Percentiles rank a stretch among this genome's conserved stretches.
phyloP scores from a whole-genome alignment of 2,888 invertebrate species.

The Fabriciana adippe region DNA sequence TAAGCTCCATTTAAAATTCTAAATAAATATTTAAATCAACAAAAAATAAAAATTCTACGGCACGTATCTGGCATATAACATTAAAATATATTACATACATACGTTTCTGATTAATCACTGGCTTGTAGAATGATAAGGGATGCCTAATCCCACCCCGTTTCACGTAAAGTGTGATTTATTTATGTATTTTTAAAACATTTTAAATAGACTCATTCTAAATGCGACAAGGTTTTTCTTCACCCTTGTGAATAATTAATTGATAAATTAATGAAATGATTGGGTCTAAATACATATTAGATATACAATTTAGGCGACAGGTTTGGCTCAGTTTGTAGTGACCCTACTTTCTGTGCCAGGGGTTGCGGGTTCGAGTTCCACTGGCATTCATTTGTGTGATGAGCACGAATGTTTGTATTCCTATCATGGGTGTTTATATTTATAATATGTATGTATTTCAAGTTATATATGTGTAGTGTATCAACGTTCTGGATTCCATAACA shows the following conservation, averaged over 20 bases:
- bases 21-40: not conserved
- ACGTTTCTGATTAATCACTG: conserved; percentile 34
- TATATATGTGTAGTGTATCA: too few species aligned
- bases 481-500: too few species aligned
- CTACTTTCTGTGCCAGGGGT: too few species aligned
- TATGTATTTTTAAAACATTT: conserved; percentile 19
- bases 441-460: too few species aligned
- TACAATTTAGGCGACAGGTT: too few species aligned
- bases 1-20: not conserved
- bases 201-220: conserved; percentile 5
- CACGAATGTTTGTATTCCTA: too few species aligned
- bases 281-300: conserved; percentile 1
- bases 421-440: too few species aligned
- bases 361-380: too few species aligned
- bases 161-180: conserved; percentile 33
- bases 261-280: conserved; percentile 19
- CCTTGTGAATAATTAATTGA: conserved; percentile 10
- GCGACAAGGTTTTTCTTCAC: not conserved
- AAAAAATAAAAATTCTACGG: conserved; percentile 9
- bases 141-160: conserved; percentile 26
- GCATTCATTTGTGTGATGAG: too few species aligned
- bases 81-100: conserved; percentile 3
- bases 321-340: too few species aligned
- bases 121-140: conserved; percentile 29
- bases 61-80: conserved; percentile 6